Evolutionary conservation across 1,140 invertebrate genomes (phyloP), one percentile per base, ranked within the genome.

Genomic region (Drosophila athabasca): DNA sequence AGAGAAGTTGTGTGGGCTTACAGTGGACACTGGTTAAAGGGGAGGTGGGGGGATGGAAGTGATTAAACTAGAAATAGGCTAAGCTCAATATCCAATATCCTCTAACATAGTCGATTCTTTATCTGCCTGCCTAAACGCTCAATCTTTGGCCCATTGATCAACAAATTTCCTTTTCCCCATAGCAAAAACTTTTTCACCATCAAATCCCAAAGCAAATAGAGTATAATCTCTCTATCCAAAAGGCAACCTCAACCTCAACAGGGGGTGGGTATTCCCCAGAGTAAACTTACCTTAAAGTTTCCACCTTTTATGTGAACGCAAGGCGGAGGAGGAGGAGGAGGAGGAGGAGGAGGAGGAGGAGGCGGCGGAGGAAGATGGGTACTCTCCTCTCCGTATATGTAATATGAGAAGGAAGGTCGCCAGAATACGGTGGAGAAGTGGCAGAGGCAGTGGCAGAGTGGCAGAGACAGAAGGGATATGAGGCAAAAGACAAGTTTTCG

Each of bases 281-380:
- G n/a, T 26, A 6, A 24, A 70, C 29, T 29, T 52, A 66, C 51
- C 81, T 57, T 71, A 58, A 81, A 85, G 81, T 78, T 81, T 71
- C 62, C 62, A 74, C 61, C 67, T 64, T 73, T 65, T 62, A 74
- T 74, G 61, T 31, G 26, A 50, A 44, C 31, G 19, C 39, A 17
- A 3, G 39, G 19, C 2, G 3, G 22, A 24, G 2, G 22, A 24
- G 22, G 22, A 24, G 2, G 2, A 4, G 2, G 22, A 24, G 22
- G 22, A 22, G n/a, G 31, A 6, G 39, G 19, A 2, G 2, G 22
- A 22, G 2, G 22, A 24, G 22, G 22, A 24, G 2, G 2, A 4
- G 2, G 22, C 1, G 22, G 22, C 17, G 31, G 9, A 7, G 39
- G 11, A 39, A 35, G 15, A 35, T 17, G 51, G 17, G 55, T 29